Conservation (phyloP, 2,888 invertebrate genomes). For the Teleogryllus oceanicus region DNA sequence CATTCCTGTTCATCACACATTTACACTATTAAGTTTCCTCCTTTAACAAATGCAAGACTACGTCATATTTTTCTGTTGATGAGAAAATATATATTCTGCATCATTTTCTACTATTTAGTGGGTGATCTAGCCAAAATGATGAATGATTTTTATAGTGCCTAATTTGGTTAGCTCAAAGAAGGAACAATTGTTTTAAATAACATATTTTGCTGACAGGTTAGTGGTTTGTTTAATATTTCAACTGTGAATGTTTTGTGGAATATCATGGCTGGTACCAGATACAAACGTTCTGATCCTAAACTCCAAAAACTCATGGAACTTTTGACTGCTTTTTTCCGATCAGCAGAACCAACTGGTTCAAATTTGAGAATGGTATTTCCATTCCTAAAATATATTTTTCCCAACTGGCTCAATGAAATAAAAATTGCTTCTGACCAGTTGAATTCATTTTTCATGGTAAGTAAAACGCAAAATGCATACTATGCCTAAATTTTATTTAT, state of each 20-base stretch:
- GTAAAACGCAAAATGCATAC: not conserved
- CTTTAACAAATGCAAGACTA: too few relatives aligned
- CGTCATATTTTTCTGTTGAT: too few relatives aligned
- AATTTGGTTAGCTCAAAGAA: too few relatives aligned
- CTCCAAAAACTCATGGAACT: slow-evolving; percentile 33
- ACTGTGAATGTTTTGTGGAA: slow-evolving; percentile 40
- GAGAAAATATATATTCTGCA: too few relatives aligned
- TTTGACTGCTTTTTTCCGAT: not conserved
- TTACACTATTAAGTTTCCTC: too few relatives aligned
- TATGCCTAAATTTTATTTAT: not conserved
- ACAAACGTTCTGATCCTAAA: slow-evolving; percentile 33
- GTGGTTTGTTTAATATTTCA: slow-evolving; percentile 35
- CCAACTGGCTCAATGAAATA: slow-evolving; percentile 11
- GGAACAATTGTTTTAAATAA: not conserved
- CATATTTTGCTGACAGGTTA: slow-evolving; percentile 27
- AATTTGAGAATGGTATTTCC: slow-evolving; percentile 2
- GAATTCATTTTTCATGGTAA: not conserved
- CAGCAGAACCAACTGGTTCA: slow-evolving; percentile 22
- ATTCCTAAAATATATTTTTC: slow-evolving; percentile 4
- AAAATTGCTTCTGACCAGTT: not conserved
- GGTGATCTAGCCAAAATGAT: too few relatives aligned
- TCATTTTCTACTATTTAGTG: too few relatives aligned
- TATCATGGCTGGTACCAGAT: slow-evolving; percentile 37
- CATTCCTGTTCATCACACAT: too few relatives aligned
- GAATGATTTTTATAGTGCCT: too few relatives aligned